Evolutionary conservation across 2,113 vertebrate genomes (phyloP).

Genomic region (Cyprinodon brontotheroides): DNA sequence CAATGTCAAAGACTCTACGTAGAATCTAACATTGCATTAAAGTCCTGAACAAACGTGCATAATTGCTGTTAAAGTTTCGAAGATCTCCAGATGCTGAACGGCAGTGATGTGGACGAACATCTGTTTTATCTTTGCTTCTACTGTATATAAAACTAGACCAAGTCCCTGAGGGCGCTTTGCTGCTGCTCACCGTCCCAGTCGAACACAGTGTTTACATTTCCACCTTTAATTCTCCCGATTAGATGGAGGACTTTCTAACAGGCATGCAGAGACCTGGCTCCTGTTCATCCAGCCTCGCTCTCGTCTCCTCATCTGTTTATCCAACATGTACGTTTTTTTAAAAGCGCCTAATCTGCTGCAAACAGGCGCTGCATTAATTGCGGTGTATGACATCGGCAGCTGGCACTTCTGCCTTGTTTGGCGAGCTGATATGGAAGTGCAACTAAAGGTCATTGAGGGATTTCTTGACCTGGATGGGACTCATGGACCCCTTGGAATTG

Average conservation of each 20-base stretch:
- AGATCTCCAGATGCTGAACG: neutral
- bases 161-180: slow-evolving; percentile 50
- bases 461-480: slow-evolving; percentile 24
- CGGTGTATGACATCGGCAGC: slow-evolving; percentile 19
- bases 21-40: neutral
- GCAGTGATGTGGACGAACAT: slow-evolving; percentile 48
- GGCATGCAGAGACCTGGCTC: neutral
- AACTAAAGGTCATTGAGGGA: slow-evolving; percentile 32
- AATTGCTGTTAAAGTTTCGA: neutral
- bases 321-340: neutral
- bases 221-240: slow-evolving; percentile 9
- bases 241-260: slow-evolving; percentile 1
- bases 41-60: neutral
- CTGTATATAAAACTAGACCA: slow-evolving; percentile 67
- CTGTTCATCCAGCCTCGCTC: neutral
- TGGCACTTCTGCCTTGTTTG: slow-evolving; percentile 19
- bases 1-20: neutral
- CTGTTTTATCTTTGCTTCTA: slow-evolving; percentile 44
- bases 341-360: neutral
- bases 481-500: slow-evolving; percentile 2
- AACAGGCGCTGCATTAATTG: neutral
- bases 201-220: slow-evolving; percentile 12
- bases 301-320: neutral
- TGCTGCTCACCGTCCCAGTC: slow-evolving; percentile 12
- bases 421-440: slow-evolving; percentile 18